These are phyloP conservation scores for Tupaia chinensis DNA, from an alignment of 2,113 vertebrate species.

Conservation along the genomic window DNA sequence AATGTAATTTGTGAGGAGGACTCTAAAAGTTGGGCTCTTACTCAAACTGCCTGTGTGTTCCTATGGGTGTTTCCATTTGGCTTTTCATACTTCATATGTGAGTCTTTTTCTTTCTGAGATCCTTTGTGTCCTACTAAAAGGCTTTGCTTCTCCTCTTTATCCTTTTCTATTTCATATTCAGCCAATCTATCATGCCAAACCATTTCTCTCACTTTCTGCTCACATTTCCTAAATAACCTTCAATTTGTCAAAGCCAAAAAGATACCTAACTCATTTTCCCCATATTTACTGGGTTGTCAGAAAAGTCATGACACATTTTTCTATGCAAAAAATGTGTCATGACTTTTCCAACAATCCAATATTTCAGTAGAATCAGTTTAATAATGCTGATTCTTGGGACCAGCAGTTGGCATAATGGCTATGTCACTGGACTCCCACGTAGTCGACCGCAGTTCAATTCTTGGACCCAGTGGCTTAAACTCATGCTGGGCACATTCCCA, in stretches of 20 bases:
- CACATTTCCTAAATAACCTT: background rate
- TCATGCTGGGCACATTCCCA: too few species aligned
- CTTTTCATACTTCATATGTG: background rate
- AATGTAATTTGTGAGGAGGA: background rate
- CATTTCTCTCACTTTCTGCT: background rate
- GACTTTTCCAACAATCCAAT: too few species aligned
- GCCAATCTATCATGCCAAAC: background rate
- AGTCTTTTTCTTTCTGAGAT: too few species aligned
- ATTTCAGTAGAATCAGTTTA: too few species aligned
- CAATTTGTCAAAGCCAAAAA: background rate
- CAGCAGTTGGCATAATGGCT: too few species aligned
- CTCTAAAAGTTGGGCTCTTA: background rate
- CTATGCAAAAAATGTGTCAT: too few species aligned
- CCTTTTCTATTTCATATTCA: background rate
- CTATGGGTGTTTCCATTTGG: background rate
- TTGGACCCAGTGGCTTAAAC: too few species aligned
- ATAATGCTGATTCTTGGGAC: too few species aligned
- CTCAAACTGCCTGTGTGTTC: background rate
- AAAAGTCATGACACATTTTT: too few species aligned
- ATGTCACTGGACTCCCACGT: too few species aligned
- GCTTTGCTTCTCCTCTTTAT: background rate
- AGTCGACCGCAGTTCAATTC: too few species aligned
- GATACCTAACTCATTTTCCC: background rate
- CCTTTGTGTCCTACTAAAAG: fast-evolving
- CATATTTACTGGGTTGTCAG: background rate